These are phyloP conservation scores for Nemotelus pantherinus DNA, from an alignment of 2,888 invertebrate genomes.

Conservation along the genomic window DNA sequence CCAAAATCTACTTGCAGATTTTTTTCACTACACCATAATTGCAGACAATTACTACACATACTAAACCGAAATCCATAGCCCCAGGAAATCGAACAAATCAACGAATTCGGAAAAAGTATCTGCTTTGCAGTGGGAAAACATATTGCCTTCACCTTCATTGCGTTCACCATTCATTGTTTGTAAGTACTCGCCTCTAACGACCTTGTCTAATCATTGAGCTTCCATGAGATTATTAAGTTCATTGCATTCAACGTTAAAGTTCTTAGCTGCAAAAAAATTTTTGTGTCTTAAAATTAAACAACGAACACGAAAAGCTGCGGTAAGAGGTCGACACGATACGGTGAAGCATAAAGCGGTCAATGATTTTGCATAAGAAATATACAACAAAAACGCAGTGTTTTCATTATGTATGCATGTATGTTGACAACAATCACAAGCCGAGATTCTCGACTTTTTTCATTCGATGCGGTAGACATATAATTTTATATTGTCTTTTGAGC, in stretches of 20 bases:
- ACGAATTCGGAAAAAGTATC: constrained; percentile 22
- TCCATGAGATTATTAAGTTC: background rate
- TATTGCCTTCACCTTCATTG: constrained; percentile 29
- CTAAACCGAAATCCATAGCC: background rate
- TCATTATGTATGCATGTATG: too few relatives aligned
- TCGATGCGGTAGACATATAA: too few relatives aligned
- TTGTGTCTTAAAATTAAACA: too few relatives aligned
- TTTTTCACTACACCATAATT: too few relatives aligned
- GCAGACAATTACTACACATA: background rate
- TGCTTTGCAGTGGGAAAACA: constrained; percentile 16
- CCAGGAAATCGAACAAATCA: background rate
- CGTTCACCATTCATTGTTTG: background rate
- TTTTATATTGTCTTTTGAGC: too few relatives aligned
- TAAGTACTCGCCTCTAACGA: background rate
- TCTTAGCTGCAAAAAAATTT: too few relatives aligned
- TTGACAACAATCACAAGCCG: too few relatives aligned
- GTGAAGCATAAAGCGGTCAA: constrained; percentile 9
- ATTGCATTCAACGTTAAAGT: background rate
- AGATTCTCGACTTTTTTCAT: too few relatives aligned
- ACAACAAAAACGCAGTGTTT: background rate
- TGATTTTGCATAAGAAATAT: constrained; percentile 8
- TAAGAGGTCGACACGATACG: background rate
- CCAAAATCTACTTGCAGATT: too few relatives aligned
- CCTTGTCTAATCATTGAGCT: constrained; percentile 13
- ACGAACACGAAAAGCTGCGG: too few relatives aligned